These are phyloP conservation scores for Pipistrellus pygmaeus DNA, from an alignment of 2,797 vertebrate species.

Conservation along the genomic window DNA sequence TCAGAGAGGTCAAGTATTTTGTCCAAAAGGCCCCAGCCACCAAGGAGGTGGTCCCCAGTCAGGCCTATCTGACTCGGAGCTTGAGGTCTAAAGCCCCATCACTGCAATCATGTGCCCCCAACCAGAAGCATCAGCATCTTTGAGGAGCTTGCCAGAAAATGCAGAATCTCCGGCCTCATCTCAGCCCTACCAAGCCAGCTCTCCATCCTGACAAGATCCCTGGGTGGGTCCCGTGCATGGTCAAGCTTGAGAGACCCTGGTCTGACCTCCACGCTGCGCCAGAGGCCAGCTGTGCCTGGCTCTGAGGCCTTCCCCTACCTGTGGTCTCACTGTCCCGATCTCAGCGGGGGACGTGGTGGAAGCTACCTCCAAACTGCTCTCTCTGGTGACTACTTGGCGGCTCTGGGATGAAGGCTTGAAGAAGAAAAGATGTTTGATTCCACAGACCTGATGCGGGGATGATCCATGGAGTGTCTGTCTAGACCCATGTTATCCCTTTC, in stretches of 20 bases:
- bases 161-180: background rate
- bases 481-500: background rate
- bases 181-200: no score
- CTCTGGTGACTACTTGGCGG: background rate
- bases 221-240: fast-evolving
- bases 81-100: background rate
- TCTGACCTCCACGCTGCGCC: fast-evolving
- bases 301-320: background rate
- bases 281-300: background rate
- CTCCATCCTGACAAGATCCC: background rate
- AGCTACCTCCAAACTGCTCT: background rate
- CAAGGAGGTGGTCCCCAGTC: background rate
- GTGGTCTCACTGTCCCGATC: background rate
- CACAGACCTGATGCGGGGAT: background rate
- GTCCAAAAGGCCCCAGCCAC: background rate
- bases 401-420: background rate
- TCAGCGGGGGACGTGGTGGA: background rate
- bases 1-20: background rate
- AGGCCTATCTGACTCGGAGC: background rate
- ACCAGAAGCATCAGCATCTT: background rate
- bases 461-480: background rate
- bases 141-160: background rate
- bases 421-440: background rate
- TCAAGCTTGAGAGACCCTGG: background rate
- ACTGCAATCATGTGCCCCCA: fast-evolving